These are phyloP conservation scores for Menidia menidia DNA, from an alignment of 2,797 vertebrate species.

Conservation along the genomic window DNA sequence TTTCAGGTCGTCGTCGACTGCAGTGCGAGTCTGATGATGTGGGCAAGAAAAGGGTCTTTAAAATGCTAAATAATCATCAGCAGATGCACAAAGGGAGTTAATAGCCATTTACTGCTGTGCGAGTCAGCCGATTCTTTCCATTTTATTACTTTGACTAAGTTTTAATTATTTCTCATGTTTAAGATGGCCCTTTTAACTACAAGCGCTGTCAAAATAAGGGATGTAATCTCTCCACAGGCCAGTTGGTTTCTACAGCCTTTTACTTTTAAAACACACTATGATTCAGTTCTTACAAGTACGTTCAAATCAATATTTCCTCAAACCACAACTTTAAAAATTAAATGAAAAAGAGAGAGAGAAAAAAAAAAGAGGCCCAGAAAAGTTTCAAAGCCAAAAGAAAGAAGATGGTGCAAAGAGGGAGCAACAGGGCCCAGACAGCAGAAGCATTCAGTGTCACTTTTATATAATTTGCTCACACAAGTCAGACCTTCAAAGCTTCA, in stretches of 20 bases:
- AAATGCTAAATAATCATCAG: slow-evolving; percentile 66
- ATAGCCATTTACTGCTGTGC: slow-evolving; percentile 48
- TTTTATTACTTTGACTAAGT: slow-evolving; percentile 65
- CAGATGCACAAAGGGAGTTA: slow-evolving; percentile 62
- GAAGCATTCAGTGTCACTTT: slow-evolving; percentile 24
- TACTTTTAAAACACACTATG: slow-evolving; percentile 21
- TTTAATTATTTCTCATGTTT: slow-evolving; percentile 66
- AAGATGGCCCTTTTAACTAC: slow-evolving; percentile 47
- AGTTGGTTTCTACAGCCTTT: slow-evolving; percentile 28
- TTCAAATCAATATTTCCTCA: slow-evolving; percentile 29
- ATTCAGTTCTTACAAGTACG: slow-evolving; percentile 16
- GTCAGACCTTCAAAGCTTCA: slow-evolving; percentile 23
- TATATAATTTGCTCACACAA: slow-evolving; percentile 29
- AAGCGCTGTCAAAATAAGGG: slow-evolving; percentile 35
- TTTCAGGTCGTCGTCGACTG: slow-evolving; percentile 21
- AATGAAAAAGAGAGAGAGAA: neutral
- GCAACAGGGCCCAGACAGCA: slow-evolving; percentile 17
- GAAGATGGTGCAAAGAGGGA: neutral
- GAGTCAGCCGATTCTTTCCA: slow-evolving; percentile 70
- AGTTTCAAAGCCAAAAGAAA: slow-evolving; percentile 7
- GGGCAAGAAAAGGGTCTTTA: slow-evolving; percentile 62
- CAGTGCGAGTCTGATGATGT: slow-evolving; percentile 55
- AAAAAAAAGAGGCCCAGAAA: neutral
- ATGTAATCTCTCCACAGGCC: slow-evolving; percentile 34
- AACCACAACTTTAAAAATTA: neutral